Evolutionary conservation across 2,113 vertebrate genomes (phyloP).

Genomic region (Malurus alboscapulatus): DNA sequence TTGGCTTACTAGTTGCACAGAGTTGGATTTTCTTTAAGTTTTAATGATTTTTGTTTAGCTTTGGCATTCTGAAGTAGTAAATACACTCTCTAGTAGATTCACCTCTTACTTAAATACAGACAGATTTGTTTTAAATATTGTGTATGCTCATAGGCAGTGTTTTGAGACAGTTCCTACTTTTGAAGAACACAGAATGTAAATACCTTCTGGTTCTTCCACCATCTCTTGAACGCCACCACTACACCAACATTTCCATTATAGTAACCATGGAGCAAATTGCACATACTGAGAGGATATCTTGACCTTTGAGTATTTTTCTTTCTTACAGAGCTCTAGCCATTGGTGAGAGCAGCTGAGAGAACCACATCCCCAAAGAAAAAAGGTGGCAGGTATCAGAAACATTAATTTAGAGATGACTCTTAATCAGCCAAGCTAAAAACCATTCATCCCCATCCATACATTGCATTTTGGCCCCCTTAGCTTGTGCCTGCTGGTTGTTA

Average conservation of each 20-base stretch:
- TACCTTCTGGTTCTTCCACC: background rate
- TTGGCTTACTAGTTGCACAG: background rate
- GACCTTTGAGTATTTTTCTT: background rate
- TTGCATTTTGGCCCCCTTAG: background rate
- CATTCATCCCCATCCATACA: rapidly evolving
- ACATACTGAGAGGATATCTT: background rate
- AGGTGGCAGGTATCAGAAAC: background rate
- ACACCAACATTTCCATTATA: background rate
- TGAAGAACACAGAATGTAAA: background rate
- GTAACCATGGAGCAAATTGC: background rate
- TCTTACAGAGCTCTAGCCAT: background rate
- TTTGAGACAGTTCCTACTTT: background rate
- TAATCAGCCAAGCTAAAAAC: background rate
- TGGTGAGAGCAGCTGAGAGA: background rate
- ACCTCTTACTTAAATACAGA: background rate
- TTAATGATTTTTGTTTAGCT: background rate
- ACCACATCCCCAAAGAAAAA: background rate
- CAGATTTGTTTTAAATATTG: background rate
- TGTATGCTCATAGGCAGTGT: background rate
- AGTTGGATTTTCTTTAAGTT: background rate
- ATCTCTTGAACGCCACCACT: background rate
- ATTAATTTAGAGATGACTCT: background rate
- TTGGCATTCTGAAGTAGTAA: background rate
- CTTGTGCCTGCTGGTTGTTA: background rate
- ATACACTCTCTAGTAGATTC: background rate